A percentile compares a stretch with the other conserved stretches of the same genome.
Conservation (phyloP, 2,797 vertebrate genomes). For the Dromococcyx pavoninus region DNA sequence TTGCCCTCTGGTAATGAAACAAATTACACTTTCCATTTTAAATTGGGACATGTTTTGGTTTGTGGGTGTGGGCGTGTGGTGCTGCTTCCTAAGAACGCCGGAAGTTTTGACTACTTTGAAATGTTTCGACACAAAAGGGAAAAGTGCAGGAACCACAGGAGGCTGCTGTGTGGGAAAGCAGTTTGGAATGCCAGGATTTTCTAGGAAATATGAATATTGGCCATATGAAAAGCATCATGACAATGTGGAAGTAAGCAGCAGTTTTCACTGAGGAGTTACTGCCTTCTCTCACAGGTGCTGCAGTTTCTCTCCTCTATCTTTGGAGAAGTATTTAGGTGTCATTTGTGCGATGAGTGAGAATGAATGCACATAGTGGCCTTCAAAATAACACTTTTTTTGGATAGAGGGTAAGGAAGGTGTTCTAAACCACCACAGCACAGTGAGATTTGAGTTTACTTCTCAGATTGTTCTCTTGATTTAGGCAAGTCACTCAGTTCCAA, state of each 20-base stretch:
- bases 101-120: neutral
- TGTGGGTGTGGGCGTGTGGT: neutral
- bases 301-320: neutral
- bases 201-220: neutral
- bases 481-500: neutral
- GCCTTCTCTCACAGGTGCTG: neutral
- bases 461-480: neutral
- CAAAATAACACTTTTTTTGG: neutral
- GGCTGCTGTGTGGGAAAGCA: neutral
- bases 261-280: neutral
- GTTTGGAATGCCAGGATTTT: neutral
- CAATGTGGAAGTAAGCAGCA: fast-evolving
- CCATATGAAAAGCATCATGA: fast-evolving
- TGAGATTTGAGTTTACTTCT: neutral
- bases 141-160: neutral
- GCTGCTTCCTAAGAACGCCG: neutral
- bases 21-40: neutral
- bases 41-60: neutral
- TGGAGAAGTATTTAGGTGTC: neutral
- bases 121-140: neutral
- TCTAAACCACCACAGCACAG: neutral
- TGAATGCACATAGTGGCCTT: neutral
- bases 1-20: neutral
- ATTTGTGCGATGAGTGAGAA: neutral
- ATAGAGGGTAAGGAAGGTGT: neutral